phyloP scores from a whole-genome alignment of 2,888 invertebrate genomes.

The Phengaris alcon region DNA sequence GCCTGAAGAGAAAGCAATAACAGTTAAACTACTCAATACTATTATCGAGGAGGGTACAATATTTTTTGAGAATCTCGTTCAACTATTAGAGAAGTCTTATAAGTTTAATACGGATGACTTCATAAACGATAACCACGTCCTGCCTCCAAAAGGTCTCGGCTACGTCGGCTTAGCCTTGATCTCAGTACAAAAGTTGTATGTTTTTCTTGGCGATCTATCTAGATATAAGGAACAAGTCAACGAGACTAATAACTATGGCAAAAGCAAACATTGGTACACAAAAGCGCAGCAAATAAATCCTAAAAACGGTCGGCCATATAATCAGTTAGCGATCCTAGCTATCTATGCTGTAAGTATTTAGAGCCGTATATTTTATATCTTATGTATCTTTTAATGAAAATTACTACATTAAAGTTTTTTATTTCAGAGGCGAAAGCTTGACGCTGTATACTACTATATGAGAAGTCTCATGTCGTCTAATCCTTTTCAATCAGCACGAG shows the following conservation, averaged over 20 bases:
- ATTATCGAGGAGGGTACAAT: constrained; percentile 88
- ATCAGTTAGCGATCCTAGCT: constrained; percentile 95
- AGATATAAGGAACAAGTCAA: constrained; percentile 93
- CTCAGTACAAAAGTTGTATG: constrained; percentile 91
- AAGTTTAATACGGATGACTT: constrained; percentile 84
- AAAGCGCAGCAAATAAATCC: constrained; percentile 96
- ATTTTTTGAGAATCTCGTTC: constrained; percentile 88
- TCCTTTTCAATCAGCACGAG: constrained; percentile 94
- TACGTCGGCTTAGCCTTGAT: constrained; percentile 87
- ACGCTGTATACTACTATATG: constrained; percentile 98
- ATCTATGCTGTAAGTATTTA: constrained; percentile 84
- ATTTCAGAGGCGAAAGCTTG: constrained; percentile 92
- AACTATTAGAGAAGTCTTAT: constrained; percentile 86
- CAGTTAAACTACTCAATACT: constrained; percentile 81
- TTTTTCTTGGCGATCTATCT: constrained; percentile 95
- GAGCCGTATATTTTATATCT: not conserved
- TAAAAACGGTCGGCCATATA: constrained; percentile 96
- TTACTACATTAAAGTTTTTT: constrained; percentile 34
- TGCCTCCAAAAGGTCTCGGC: constrained; percentile 82
- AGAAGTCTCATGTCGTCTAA: constrained; percentile 96
- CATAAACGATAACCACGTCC: constrained; percentile 78
- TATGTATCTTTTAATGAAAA: not conserved
- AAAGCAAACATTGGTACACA: constrained; percentile 89
- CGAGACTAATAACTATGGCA: constrained; percentile 88
- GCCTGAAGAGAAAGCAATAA: constrained; percentile 81